phyloP scores from a whole-genome alignment of 2,888 invertebrate species.

The Caenorhabditis auriculariae region DNA sequence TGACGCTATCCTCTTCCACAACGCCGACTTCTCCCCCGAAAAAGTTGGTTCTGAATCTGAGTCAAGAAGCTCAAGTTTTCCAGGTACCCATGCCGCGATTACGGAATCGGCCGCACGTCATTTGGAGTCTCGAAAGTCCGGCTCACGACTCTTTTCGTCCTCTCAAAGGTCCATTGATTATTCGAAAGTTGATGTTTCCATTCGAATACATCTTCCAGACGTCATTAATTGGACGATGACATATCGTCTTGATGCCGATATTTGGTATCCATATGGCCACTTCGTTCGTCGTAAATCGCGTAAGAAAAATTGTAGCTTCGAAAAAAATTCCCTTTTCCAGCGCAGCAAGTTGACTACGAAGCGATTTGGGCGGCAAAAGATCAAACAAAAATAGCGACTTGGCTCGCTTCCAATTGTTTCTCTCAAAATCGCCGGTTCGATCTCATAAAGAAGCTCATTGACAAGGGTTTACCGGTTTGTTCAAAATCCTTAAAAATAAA shows the following conservation, averaged over 20 bases:
- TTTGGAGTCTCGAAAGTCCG: neutral
- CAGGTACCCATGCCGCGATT: too few relatives aligned
- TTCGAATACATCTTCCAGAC: too few relatives aligned
- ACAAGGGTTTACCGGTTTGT: neutral
- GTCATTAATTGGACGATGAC: neutral
- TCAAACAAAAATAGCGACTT: neutral
- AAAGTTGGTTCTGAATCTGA: too few relatives aligned
- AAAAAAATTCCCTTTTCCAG: too few relatives aligned
- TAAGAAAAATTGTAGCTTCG: too few relatives aligned
- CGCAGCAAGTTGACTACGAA: too few relatives aligned
- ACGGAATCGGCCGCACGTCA: neutral
- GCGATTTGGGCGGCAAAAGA: neutral
- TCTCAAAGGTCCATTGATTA: neutral
- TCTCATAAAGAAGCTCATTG: neutral
- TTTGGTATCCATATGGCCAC: neutral
- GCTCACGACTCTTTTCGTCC: neutral
- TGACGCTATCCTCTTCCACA: conserved; percentile 42
- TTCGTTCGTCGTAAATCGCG: too few relatives aligned
- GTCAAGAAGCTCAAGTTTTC: too few relatives aligned
- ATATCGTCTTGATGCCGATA: neutral
- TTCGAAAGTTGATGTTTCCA: neutral
- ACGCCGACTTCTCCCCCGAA: too few relatives aligned
- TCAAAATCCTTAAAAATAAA: neutral
- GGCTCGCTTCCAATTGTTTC: neutral
- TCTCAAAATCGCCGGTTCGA: neutral